phyloP scores from a whole-genome alignment of 2,113 vertebrate genomes.

The Pteronura brasiliensis region DNA sequence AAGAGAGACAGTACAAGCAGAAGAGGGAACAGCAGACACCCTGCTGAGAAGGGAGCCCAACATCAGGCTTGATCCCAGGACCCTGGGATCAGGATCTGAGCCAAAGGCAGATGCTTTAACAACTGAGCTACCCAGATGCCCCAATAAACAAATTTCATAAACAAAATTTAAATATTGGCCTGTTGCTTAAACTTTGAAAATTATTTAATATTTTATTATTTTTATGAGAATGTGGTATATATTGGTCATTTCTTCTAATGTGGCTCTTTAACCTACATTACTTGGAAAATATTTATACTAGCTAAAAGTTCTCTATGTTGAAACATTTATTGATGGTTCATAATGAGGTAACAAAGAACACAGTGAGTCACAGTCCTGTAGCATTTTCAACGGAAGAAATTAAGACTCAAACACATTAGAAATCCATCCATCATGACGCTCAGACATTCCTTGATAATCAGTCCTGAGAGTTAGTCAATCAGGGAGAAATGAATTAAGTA shows the following conservation, averaged over 20 bases:
- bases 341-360: not conserved
- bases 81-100: too few species aligned
- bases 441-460: not conserved
- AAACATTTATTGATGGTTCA: not conserved
- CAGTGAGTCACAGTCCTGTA: not conserved
- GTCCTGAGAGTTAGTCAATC: not conserved
- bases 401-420: not conserved
- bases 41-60: too few species aligned
- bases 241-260: not conserved
- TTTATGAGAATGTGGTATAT: not conserved
- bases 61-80: too few species aligned
- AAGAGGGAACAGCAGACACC: too few species aligned
- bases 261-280: not conserved
- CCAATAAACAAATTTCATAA: not conserved
- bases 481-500: not conserved
- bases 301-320: not conserved
- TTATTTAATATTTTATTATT: not conserved
- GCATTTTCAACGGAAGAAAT: not conserved
- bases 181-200: not conserved
- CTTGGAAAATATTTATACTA: not conserved
- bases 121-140: too few species aligned
- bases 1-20: too few species aligned
- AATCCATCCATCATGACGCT: not conserved
- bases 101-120: too few species aligned
- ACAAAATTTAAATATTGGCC: not conserved